Base-by-base conservation (phyloP, 2,888 invertebrate species). In the Cephus spinipes region DNA sequence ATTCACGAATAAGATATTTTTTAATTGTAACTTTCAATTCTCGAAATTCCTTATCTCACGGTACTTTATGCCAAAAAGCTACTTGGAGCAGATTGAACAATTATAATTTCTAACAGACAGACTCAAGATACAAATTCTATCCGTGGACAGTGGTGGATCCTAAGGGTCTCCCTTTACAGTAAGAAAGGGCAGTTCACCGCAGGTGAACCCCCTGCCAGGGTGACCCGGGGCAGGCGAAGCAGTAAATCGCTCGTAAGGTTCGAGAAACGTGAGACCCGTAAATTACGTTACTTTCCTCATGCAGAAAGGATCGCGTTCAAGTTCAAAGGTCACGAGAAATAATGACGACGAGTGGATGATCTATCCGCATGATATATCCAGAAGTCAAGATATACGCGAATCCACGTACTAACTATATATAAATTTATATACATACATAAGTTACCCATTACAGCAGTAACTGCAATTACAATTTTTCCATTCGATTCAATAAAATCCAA, bases 201-300 rank as follows among this genome's bases (percentile, higher is more conserved):
- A 55, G 55, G 83, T 40, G 73, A 33, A 87, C 86, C 87, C 85
- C 89, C 88, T 84, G 88, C 86, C 79, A 89, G 87, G 87, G 83
- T 89, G 89, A 89, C 89, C 89, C 82, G 84, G 82, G 85, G 83
- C 87, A 85, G 82, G 84, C 86, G 83, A 84, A 85, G 88, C 87
- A 88, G 89, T 90, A 89, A 90, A 89, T 89, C 87, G 87, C 85
- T 81, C 80, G 79, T 55, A 81, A 84, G 86, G 83, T 84, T 85
- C 82, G 84, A 89, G 87, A 87, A 88, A 89, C 85, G 84, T 87
- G 87, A 89, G 87, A 88, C 87, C 87, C 87, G 89, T 89, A 90
- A 90, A 89, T 89, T 87, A 89, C 86, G 86, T 55, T 85, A 86
- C 86, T 87, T 88, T 86, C 84, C 87, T 85, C 86, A 86, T 86